Evolutionary conservation across 2,797 vertebrate genomes (phyloP).

Genomic region (Holocentrus rufus): DNA sequence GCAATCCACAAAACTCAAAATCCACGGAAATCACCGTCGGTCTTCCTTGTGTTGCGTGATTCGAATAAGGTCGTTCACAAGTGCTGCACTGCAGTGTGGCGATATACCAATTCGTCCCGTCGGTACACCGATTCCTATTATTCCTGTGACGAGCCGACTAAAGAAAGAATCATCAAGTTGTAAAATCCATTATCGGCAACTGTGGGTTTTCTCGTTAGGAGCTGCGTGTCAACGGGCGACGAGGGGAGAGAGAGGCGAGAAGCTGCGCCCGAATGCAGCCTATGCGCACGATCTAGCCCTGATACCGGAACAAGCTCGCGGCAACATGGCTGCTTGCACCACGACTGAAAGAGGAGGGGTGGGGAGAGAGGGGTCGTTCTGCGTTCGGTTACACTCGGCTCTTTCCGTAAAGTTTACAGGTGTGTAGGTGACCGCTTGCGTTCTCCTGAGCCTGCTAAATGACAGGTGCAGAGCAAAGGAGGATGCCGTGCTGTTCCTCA

Average conservation of each 20-base stretch:
- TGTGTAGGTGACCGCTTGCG: constrained; percentile 21
- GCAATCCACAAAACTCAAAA: constrained; percentile 65
- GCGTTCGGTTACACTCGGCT: constrained; percentile 68
- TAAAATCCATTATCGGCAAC: constrained; percentile 77
- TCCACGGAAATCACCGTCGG: constrained; percentile 74
- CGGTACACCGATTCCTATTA: constrained; percentile 46
- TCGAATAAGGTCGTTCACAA: constrained; percentile 73
- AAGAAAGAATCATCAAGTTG: constrained; percentile 65
- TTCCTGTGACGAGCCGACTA: constrained; percentile 44
- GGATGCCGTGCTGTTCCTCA: background rate
- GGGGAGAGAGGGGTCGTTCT: constrained; percentile 45
- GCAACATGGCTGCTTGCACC: constrained; percentile 87
- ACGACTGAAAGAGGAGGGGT: constrained; percentile 65
- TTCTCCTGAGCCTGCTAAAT: constrained; percentile 17
- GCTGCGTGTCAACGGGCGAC: constrained; percentile 61
- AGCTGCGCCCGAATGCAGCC: constrained; percentile 76
- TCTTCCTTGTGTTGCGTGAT: constrained; percentile 74
- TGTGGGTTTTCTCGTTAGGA: constrained; percentile 48
- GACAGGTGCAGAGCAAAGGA: constrained; percentile 52
- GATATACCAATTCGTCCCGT: constrained; percentile 59
- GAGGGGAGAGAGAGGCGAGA: constrained; percentile 60
- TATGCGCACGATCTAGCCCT: constrained; percentile 79
- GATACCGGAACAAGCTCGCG: constrained; percentile 86
- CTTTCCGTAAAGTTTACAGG: constrained; percentile 52
- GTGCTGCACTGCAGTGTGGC: constrained; percentile 75